A percentile compares a stretch with the other conserved stretches of the same genome.
Conservation (phyloP, 2,113 vertebrate genomes). For the Archilochus colubris region DNA sequence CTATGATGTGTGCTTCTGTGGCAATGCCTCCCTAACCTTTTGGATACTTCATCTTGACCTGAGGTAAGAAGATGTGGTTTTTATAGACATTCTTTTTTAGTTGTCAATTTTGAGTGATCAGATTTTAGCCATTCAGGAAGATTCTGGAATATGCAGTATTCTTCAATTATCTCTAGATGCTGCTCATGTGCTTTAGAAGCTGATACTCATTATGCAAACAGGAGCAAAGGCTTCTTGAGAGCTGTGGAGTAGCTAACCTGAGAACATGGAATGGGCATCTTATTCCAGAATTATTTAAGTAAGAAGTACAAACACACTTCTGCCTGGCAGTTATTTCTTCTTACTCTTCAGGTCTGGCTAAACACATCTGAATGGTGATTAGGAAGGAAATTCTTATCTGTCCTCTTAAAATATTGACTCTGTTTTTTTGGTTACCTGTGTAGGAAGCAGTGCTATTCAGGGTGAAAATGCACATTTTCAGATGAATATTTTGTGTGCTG, state of each 20-base stretch:
- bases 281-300: not conserved
- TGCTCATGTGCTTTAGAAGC: not conserved
- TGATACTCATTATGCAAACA: not conserved
- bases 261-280: not conserved
- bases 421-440: not conserved
- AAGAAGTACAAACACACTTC: not conserved
- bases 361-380: not conserved
- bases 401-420: not conserved
- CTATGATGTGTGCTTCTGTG: not conserved
- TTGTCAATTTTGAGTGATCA: not conserved
- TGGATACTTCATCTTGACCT: not conserved
- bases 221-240: not conserved
- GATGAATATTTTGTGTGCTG: no score
- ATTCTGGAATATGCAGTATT: not conserved
- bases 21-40: not conserved
- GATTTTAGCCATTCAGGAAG: accelerated
- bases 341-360: not conserved
- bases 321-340: not conserved
- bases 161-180: constrained; percentile 27
- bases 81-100: not conserved
- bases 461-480: not conserved
- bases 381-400: not conserved
- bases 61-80: not conserved
- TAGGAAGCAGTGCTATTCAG: not conserved
- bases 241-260: not conserved